A percentile compares a stretch with the other conserved stretches of the same genome.
phyloP scores from a whole-genome alignment of 2,113 vertebrate genomes.

The Callocephalon fimbriatum region DNA sequence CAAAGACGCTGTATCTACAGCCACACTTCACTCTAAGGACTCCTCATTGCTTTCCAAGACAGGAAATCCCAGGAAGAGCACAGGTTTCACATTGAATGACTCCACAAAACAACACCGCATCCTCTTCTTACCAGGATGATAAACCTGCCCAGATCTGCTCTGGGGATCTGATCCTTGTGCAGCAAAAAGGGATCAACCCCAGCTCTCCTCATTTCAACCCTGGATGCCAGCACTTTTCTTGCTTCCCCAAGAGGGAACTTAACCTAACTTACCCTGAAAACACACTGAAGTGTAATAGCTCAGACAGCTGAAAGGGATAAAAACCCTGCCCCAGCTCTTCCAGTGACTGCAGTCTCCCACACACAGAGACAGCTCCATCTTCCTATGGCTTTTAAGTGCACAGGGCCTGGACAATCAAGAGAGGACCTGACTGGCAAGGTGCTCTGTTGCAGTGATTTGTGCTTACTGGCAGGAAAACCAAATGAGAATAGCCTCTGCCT shows the following conservation, averaged over 20 bases:
- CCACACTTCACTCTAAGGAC: background rate
- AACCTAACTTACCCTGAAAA: slow-evolving; percentile 46
- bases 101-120: background rate
- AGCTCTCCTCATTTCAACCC: slow-evolving; percentile 17
- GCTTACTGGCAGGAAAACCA: background rate
- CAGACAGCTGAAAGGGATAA: background rate
- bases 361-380: background rate
- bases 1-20: background rate
- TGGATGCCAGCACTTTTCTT: background rate
- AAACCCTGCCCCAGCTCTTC: background rate
- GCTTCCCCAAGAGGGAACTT: slow-evolving; percentile 40
- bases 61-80: background rate
- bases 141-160: background rate
- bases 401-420: background rate
- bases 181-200: background rate
- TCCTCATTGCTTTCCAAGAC: background rate
- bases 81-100: background rate
- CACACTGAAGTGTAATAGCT: background rate
- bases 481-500: background rate
- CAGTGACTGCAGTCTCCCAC: background rate
- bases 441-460: slow-evolving; percentile 12
- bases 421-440: background rate
- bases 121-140: background rate
- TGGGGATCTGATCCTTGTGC: background rate
- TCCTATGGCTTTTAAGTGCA: background rate